A percentile compares a stretch with the other conserved stretches of the same genome.
Conservation (phyloP, 1,140 invertebrate species). For the Heliconius melpomene region DNA sequence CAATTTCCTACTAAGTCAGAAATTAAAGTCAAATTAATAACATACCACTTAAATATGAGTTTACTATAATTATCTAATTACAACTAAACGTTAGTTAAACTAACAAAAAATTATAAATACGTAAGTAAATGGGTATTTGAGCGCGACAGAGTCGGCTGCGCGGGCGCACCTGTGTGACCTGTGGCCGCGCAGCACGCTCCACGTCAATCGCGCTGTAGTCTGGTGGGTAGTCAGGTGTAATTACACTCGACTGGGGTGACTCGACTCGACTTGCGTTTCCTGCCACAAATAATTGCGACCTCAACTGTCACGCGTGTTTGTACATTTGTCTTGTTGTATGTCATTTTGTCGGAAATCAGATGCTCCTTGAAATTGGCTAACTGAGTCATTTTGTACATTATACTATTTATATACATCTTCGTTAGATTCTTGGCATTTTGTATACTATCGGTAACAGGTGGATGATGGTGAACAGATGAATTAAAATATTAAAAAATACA, state of each 20-base stretch:
- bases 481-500: too few relatives aligned
- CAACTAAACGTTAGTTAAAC: not conserved
- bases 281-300: not conserved
- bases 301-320: not conserved
- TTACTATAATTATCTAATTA: not conserved
- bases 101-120: not conserved
- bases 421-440: too few relatives aligned
- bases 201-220: not conserved
- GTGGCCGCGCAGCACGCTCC: not conserved
- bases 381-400: too few relatives aligned
- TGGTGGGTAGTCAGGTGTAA: constrained; percentile 1
- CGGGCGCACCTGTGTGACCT: not conserved
- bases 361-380: not conserved
- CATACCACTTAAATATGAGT: not conserved
- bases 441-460: too few relatives aligned
- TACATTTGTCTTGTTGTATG: not conserved
- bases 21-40: not conserved
- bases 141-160: not conserved
- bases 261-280: not conserved
- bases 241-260: not conserved
- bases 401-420: too few relatives aligned
- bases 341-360: not conserved
- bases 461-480: too few relatives aligned
- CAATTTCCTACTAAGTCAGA: not conserved
- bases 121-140: not conserved